Percentiles rank a stretch among this genome's conserved stretches.
Evolutionary conservation across 2,888 invertebrate genomes (phyloP).

Genomic region (Lordiphosa andalusiaca): DNA sequence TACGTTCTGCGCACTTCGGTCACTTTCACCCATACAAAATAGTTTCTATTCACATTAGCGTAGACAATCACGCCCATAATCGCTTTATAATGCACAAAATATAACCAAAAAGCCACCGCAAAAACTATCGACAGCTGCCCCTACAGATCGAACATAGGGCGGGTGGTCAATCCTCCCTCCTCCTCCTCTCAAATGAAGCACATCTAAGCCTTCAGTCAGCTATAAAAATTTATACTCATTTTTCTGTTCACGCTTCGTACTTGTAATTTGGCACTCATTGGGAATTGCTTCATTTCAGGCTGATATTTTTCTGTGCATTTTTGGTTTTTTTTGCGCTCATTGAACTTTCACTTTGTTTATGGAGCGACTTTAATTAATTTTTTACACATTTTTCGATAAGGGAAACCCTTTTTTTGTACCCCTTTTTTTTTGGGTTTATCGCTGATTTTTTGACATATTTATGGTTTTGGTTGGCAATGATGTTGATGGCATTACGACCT

Average conservation of each 20-base stretch:
- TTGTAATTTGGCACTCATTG: conserved; percentile 30
- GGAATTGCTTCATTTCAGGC: conserved; percentile 60
- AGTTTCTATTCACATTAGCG: conserved; percentile 25
- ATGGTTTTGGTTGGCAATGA: conserved; percentile 32
- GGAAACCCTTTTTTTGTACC: conserved; percentile 39
- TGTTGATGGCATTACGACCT: conserved; percentile 28
- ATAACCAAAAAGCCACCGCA: conserved; percentile 46
- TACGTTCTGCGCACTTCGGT: conserved; percentile 23
- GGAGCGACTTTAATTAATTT: conserved; percentile 63
- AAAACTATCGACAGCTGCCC: conserved; percentile 46
- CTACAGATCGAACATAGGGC: conserved; percentile 1
- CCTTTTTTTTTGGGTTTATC: conserved; percentile 32
- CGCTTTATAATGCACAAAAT: conserved; percentile 56
- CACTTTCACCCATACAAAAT: conserved; percentile 38
- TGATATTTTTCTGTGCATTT: conserved; percentile 14
- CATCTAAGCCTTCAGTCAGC: background rate
- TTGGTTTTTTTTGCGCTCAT: conserved; percentile 31
- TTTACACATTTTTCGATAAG: conserved; percentile 36
- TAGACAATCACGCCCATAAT: conserved; percentile 36
- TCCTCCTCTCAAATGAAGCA: background rate
- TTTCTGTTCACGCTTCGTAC: conserved; percentile 38
- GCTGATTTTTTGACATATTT: conserved; percentile 39
- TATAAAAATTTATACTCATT: conserved; percentile 40
- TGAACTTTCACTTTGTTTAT: conserved; percentile 66
- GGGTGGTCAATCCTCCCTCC: background rate